phyloP scores from a whole-genome alignment of 2,113 vertebrate species.

The Empidonax alnorum region DNA sequence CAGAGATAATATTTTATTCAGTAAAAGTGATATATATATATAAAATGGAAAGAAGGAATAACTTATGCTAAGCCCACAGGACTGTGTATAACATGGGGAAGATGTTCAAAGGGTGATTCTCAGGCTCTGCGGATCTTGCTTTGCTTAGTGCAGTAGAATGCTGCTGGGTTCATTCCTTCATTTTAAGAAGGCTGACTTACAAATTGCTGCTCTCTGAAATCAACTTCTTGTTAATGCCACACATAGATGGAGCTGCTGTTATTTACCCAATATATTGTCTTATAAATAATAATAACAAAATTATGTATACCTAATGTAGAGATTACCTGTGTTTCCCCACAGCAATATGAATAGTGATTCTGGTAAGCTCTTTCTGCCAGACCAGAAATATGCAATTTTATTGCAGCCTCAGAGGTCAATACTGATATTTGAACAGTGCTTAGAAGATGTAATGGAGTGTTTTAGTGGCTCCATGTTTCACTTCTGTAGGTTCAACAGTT shows the following conservation, averaged over 20 bases:
- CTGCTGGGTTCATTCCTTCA: background rate
- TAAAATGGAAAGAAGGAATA: background rate
- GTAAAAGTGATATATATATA: background rate
- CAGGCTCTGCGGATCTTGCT: background rate
- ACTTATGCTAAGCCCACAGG: background rate
- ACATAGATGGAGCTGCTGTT: slow-evolving; percentile 10
- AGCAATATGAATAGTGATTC: slow-evolving; percentile 46
- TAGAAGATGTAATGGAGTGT: slow-evolving; percentile 28
- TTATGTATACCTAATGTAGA: background rate
- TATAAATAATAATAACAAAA: slow-evolving; percentile 47
- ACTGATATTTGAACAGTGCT: slow-evolving; percentile 32
- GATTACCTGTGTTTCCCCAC: slow-evolving; percentile 31
- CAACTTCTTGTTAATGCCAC: background rate
- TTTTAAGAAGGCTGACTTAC: background rate
- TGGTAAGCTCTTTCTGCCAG: slow-evolving; percentile 25
- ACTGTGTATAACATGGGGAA: background rate
- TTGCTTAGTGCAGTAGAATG: background rate
- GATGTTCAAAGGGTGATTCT: background rate
- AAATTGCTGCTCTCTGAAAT: background rate
- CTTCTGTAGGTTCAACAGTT: background rate
- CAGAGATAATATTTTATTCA: background rate
- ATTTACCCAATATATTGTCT: background rate
- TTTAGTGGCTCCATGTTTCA: background rate
- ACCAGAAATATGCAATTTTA: slow-evolving; percentile 31
- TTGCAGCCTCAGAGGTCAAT: slow-evolving; percentile 54